phyloP scores from a whole-genome alignment of 2,797 vertebrate species.

The Pseudochirops cupreus region DNA sequence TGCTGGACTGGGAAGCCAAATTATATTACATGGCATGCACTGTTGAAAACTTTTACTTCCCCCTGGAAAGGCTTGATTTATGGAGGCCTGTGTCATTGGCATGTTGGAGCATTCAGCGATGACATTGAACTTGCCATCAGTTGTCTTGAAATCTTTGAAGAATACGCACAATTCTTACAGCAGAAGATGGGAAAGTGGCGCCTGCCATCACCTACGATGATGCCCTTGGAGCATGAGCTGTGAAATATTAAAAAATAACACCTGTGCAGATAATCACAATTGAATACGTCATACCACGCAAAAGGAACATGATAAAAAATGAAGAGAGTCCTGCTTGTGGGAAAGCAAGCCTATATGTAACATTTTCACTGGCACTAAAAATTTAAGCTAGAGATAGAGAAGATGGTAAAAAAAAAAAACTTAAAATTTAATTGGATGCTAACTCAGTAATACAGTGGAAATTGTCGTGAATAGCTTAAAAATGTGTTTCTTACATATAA shows the following conservation, averaged over 20 bases:
- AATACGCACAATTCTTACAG: conserved; percentile 52
- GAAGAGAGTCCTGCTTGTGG: conserved; percentile 65
- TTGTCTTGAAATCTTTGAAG: conserved; percentile 66
- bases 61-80: conserved; percentile 74
- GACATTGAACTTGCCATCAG: conserved; percentile 58
- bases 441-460: conserved; percentile 72
- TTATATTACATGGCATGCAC: conserved; percentile 69
- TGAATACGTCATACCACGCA: conserved; percentile 80
- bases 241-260: conserved; percentile 74
- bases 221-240: conserved; percentile 75
- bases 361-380: conserved; percentile 63
- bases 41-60: conserved; percentile 73
- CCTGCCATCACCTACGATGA: conserved; percentile 77
- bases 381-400: conserved; percentile 69
- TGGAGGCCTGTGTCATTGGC: conserved; percentile 57
- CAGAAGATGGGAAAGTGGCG: conserved; percentile 77
- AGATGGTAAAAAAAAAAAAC: conserved; percentile 64
- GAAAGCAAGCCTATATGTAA: conserved; percentile 62
- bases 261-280: conserved; percentile 81
- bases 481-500: conserved; percentile 54
- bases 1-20: conserved; percentile 68
- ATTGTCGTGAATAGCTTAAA: conserved; percentile 54
- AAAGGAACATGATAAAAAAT: conserved; percentile 74
- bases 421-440: conserved; percentile 74
- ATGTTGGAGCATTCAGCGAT: conserved; percentile 48